phyloP scores from a whole-genome alignment of 2,888 invertebrate species.

The Ophioninae sp. region DNA sequence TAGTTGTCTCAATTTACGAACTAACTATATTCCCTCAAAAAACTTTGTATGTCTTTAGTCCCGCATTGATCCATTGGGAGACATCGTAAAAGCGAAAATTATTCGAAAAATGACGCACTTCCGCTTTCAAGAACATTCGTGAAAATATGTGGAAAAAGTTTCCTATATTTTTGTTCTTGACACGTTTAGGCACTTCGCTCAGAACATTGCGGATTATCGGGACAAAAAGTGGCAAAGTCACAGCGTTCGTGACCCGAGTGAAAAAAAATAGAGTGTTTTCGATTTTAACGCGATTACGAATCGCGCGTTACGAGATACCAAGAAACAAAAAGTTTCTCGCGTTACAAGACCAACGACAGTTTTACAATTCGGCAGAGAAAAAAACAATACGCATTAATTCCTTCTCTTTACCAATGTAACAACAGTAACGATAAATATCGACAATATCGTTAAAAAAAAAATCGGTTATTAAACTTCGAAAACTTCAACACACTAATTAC shows the following conservation, averaged over 20 bases:
- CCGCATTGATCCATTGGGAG: background rate
- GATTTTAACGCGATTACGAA: background rate
- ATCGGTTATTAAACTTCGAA: slow-evolving; percentile 76
- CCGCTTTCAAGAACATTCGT: background rate
- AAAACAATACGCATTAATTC: slow-evolving; percentile 23
- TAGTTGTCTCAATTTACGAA: background rate
- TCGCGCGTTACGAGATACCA: background rate
- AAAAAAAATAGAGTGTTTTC: background rate
- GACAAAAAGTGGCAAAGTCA: background rate
- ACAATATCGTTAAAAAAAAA: slow-evolving; percentile 55
- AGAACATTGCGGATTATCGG: background rate
- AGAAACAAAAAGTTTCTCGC: slow-evolving; percentile 31
- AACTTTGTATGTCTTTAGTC: background rate
- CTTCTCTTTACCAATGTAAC: slow-evolving; percentile 54
- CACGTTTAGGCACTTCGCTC: background rate
- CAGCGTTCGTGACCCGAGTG: background rate
- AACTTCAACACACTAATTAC: slow-evolving; percentile 79
- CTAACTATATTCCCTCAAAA: background rate
- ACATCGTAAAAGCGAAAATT: background rate
- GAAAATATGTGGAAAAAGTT: slow-evolving; percentile 2
- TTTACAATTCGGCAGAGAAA: slow-evolving; percentile 46
- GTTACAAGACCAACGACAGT: slow-evolving; percentile 31
- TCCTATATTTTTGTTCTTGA: background rate
- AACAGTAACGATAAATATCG: slow-evolving; percentile 61
- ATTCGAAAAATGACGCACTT: background rate